Evolutionary conservation across 2,888 invertebrate genomes (phyloP).

Genomic region (Eupithecia subfuscata): DNA sequence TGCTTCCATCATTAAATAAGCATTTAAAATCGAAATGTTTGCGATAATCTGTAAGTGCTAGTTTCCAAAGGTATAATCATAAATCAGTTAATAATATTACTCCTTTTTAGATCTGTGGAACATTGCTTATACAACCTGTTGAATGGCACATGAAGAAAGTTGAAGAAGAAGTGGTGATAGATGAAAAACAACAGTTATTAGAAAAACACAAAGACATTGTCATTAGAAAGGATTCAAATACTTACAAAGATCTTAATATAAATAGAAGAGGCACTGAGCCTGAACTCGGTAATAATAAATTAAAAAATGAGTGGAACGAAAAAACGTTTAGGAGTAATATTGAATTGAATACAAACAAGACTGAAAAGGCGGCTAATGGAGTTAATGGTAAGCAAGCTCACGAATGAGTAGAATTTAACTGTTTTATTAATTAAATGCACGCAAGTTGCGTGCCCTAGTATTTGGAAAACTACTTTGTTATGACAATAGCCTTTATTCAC

Average conservation of each 20-base stretch:
- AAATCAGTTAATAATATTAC: neutral
- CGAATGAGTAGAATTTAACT: neutral
- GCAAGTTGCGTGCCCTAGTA: neutral
- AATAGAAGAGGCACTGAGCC: slow-evolving; percentile 49
- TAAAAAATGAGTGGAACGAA: slow-evolving; percentile 39
- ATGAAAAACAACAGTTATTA: slow-evolving; percentile 68
- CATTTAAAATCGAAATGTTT: neutral
- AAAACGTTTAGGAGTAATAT: slow-evolving; percentile 59
- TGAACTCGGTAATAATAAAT: slow-evolving; percentile 45
- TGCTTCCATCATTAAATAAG: neutral
- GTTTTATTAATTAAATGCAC: neutral
- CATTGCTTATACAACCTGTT: slow-evolving; percentile 84
- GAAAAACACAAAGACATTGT: slow-evolving; percentile 62
- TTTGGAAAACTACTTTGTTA: neutral
- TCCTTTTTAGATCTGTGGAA: slow-evolving; percentile 80
- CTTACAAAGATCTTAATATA: slow-evolving; percentile 52
- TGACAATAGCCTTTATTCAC: too few relatives aligned
- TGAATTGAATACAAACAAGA: slow-evolving; percentile 53
- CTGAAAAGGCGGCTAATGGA: slow-evolving; percentile 49
- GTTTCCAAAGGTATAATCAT: neutral
- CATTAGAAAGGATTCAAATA: slow-evolving; percentile 59
- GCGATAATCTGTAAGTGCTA: neutral
- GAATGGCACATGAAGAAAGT: slow-evolving; percentile 81
- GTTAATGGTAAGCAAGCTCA: slow-evolving; percentile 55
- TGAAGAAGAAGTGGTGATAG: slow-evolving; percentile 66